phyloP scores from a whole-genome alignment of 2,113 vertebrate genomes.

The Micronycteris hirsuta region DNA sequence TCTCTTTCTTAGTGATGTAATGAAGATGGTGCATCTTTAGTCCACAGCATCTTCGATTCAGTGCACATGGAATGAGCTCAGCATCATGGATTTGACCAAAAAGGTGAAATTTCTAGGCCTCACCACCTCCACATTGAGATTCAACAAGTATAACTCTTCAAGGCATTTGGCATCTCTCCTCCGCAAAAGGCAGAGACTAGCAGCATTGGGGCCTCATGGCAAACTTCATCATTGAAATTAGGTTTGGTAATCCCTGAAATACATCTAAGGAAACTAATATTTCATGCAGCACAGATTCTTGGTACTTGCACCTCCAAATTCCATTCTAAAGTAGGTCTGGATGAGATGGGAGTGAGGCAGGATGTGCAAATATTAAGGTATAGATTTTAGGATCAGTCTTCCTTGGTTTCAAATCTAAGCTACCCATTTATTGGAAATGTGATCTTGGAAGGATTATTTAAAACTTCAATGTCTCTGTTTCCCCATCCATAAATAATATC shows the following conservation, averaged over 20 bases:
- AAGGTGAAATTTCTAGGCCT: neutral
- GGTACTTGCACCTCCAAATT: neutral
- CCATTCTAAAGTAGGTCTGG: neutral
- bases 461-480: constrained; percentile 23
- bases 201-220: neutral
- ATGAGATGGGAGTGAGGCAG: neutral
- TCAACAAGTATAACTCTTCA: neutral
- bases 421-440: neutral
- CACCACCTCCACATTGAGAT: neutral
- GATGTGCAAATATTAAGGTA: neutral
- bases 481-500: neutral
- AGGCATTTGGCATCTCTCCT: neutral
- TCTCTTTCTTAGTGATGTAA: neutral
- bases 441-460: neutral
- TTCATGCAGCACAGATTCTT: neutral
- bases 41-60: neutral
- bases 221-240: neutral
- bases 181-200: neutral
- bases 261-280: neutral
- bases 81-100: neutral
- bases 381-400: neutral
- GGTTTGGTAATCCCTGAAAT: neutral
- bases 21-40: neutral
- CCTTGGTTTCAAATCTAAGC: constrained; percentile 9
- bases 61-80: accelerated